Base-by-base conservation (phyloP, 1,140 invertebrate genomes). In the Drosophila obscura region DNA sequence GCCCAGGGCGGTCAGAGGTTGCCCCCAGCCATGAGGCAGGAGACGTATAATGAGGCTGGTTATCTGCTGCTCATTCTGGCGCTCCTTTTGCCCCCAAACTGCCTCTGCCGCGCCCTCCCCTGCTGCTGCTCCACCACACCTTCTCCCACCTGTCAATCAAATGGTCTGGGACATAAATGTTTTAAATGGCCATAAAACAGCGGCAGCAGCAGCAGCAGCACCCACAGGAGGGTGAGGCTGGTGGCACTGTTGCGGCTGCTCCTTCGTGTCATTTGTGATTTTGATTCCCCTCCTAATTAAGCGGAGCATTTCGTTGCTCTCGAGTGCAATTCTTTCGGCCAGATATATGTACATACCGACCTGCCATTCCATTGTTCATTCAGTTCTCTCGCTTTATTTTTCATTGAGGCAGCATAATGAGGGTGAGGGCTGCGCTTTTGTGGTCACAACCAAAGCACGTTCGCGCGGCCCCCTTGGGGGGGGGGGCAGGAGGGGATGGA, bases 121-220 rank as follows among this genome's bases (percentile, higher is more conserved):
- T 31, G 0, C 8, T 13, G 3, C 31, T 31, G 11, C 35, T 1
- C 11, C 35, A 13, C 9, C 11, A 2, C 51, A 58, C 68, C 66
- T 65, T 19, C 22, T 24, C 3, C 22, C 74, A 87, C 81, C 82
- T 81, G 77, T 58, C 82, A 81, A 81, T 85, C 69, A 87, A 85
- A 87, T 77, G 77, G 63, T 62, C 73, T 77, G 52, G 82, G 64
- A 68, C 74, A 85, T 85, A 85, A 85, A 85, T 85, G 82, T 81
- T 87, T 87, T 81, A 85, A 85, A 87, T 87, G 81, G 77, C 74
- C 51, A 78, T 85, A 87, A 84, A 80, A 59, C 49, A 77, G 68
- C 58, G 63, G 63, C 59, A 51, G 68, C 58, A 73, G 63, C 59
- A 51, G 68, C 61, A 74, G 53, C 80, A 69, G 51, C 52, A 35